These are phyloP conservation scores for Pterocles orientalis DNA, from an alignment of 2,113 vertebrate species.

Conservation along the genomic window DNA sequence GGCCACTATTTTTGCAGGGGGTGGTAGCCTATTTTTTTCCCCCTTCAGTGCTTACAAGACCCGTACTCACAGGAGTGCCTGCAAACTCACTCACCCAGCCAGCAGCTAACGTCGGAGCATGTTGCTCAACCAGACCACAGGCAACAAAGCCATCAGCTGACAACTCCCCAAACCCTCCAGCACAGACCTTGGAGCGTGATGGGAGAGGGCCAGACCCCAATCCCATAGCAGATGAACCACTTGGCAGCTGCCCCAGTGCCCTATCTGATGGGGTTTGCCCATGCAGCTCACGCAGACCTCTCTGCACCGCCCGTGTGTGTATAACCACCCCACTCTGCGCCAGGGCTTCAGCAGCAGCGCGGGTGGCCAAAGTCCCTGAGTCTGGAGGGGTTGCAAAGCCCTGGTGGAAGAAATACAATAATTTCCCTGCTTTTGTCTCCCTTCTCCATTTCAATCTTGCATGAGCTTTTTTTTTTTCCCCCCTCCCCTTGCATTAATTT, in stretches of 20 bases:
- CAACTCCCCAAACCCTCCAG: not conserved
- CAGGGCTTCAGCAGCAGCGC: not conserved
- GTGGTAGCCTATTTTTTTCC: not conserved
- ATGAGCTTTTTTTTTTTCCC: not conserved
- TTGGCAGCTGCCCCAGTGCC: not conserved
- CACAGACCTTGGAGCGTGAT: not conserved
- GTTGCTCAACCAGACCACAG: conserved; percentile 3
- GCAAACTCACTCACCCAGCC: not conserved
- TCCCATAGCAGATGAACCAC: not conserved
- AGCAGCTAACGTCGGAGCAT: not conserved
- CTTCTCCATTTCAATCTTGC: not conserved
- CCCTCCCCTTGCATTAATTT: not conserved
- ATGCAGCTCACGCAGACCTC: not conserved
- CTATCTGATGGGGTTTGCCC: not conserved
- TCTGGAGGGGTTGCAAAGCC: too few species aligned
- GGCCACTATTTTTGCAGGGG: not conserved
- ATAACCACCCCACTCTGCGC: not conserved
- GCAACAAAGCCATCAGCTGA: conserved; percentile 54
- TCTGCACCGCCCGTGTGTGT: accelerated
- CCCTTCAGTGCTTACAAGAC: not conserved
- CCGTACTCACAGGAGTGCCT: not conserved
- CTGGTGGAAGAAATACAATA: not conserved
- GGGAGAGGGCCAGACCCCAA: not conserved
- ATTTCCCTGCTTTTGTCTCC: not conserved
- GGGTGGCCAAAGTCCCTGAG: too few species aligned